phyloP scores from a whole-genome alignment of 2,113 vertebrate genomes.

The Colaptes auratus region DNA sequence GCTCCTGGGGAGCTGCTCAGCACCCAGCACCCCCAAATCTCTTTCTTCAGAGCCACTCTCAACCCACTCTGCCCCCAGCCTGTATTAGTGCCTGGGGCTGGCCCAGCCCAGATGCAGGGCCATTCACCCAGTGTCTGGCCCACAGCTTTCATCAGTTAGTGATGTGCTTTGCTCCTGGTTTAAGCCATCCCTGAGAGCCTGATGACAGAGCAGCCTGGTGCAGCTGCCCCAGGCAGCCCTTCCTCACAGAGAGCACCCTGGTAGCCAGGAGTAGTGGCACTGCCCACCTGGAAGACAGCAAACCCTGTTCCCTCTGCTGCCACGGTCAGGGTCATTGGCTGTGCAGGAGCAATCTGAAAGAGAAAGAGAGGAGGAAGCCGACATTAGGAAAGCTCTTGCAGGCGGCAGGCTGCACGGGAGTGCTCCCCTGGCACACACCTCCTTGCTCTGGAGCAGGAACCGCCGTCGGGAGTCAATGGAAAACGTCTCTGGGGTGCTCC shows the following conservation, averaged over 20 bases:
- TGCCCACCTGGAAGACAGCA: slow-evolving; percentile 87
- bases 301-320: slow-evolving; percentile 82
- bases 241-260: not conserved
- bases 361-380: not conserved
- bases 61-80: too few relatives aligned
- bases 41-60: too few relatives aligned
- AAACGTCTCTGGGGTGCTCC: slow-evolving; percentile 65
- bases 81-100: too few relatives aligned
- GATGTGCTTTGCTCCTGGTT: not conserved
- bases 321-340: slow-evolving; percentile 71
- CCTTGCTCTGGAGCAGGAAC: slow-evolving; percentile 81
- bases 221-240: not conserved
- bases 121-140: not conserved
- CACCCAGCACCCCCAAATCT: too few relatives aligned
- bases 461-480: slow-evolving; percentile 75
- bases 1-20: too few relatives aligned
- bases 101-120: too few relatives aligned
- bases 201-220: not conserved
- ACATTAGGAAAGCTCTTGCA: not conserved
- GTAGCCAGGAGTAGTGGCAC: not conserved
- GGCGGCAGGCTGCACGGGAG: not conserved
- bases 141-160: not conserved
- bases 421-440: slow-evolving; percentile 79
- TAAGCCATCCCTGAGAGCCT: not conserved
- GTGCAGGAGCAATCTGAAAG: slow-evolving; percentile 77